These are phyloP conservation scores for Montifringilla adamsi DNA, from an alignment of 2,113 vertebrate species.

Conservation along the genomic window DNA sequence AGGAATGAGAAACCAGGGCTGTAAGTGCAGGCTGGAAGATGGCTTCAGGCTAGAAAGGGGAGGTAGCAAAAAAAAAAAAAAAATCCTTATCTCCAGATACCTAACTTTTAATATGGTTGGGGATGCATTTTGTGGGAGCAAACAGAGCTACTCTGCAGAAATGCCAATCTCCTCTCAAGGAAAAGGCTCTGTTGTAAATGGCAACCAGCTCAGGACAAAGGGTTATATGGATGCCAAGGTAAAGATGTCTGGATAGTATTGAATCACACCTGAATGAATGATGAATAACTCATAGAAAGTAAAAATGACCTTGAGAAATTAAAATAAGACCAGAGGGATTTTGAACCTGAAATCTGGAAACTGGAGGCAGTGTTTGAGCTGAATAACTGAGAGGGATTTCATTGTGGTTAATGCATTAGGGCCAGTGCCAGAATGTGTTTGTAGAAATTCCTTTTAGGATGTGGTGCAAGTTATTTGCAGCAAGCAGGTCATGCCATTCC, in stretches of 20 bases:
- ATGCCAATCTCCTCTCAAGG: background rate
- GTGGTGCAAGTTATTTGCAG: background rate
- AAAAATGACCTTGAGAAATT: conserved; percentile 25
- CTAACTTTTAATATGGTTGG: background rate
- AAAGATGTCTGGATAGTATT: background rate
- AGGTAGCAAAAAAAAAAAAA: background rate
- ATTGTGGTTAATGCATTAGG: background rate
- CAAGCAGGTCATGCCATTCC: background rate
- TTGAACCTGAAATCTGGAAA: background rate
- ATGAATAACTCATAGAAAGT: background rate
- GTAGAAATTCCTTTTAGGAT: background rate
- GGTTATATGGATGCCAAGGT: background rate
- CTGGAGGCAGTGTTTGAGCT: background rate
- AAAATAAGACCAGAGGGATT: background rate
- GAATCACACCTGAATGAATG: background rate
- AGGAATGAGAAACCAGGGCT: background rate
- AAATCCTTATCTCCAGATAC: background rate
- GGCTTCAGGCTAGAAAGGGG: background rate
- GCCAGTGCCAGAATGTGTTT: background rate
- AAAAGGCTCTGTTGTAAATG: background rate
- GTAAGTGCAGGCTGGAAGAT: background rate
- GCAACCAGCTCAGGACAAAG: background rate
- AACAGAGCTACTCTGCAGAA: background rate
- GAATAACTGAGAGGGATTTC: background rate
- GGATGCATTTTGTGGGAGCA: background rate